Evolutionary conservation across 2,797 vertebrate genomes (phyloP), one percentile per base, ranked within the genome.

Genomic region (Chloroceryle amazona): DNA sequence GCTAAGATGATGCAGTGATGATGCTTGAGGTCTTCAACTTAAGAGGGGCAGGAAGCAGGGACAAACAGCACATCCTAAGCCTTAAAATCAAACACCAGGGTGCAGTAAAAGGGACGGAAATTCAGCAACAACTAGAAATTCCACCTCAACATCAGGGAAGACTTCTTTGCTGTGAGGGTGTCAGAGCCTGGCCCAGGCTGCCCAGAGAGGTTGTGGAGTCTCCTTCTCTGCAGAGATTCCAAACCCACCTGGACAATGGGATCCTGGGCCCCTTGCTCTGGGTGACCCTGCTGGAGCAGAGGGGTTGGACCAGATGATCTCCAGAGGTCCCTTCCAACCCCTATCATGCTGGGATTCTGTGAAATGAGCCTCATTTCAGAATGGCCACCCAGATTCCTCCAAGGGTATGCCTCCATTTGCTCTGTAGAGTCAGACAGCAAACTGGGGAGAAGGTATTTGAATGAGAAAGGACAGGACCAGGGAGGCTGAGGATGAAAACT

Each of bases 401-500:
- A 37, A 46, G 19, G 39, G 14, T 28, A 71, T 71, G n/a, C 6
- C 29, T 41, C 37, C 10, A 6, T 33, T 80, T 74, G 18, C 47
- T 86, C 61, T 31, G 18, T 10, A 44, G 41, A 80, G 19, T 7
- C 65, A 62, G 55, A 58, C 3, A 51, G 46, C n/a, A 78, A 84
- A 60, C 15, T 1, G 3, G 11, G 33, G 17, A 83, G 33, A 57
- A 66, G 17, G 23, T 29, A 28, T 26, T n/a, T 6, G 10, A 63
- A 57, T 2, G 16, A 89, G 57, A 42, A 19, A 44, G 33, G 22
- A 19, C 11, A 33, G 49, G 11, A 75, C 7, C 39, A 78, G 41
- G 0, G 0, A 70, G 19, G 18, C 52, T 58, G 39, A 70, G 14
- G 16, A 47, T 62, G 44, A 49, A 72, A 42, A 80, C 1, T 0